Evolutionary conservation across 1,140 invertebrate species (phyloP), one percentile per base, ranked within the genome.

Genomic region (Caerostris extrusa): DNA sequence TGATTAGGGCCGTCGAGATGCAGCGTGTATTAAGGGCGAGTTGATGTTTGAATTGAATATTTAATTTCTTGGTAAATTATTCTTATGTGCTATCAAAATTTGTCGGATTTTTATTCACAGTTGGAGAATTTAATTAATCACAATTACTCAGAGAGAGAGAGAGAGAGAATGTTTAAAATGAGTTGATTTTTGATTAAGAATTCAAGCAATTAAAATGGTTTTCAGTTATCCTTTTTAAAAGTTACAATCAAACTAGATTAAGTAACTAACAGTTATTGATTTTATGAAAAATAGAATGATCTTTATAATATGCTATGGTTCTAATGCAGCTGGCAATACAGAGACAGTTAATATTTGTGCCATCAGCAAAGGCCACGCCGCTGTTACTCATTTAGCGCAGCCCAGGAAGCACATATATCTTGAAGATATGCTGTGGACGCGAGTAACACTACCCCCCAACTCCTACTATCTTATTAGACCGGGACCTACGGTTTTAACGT

Each of bases 1-100:
- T 19, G 53, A 55, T 81, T 81, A 55, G 71, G 64, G n/a, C 10
- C 34, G 71, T 81, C 19, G 34, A 53, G 71, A 81, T 5, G 7
- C 12, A 34, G 71, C 12, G 71, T 77, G 14, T 77, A 34, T 77
- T 77, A 19, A 34, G 19, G n/a, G 19, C 19, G 17, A 17, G 61
- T 17, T 64, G 61, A 10, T 17, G 7, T 64, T 10, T 64, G 34
- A 64, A 10, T 64, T 64, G 17, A 64, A 64, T 64, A 64, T 64
- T 64, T 64, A 64, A 64, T 77, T 77, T 77, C 71, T 77, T 77
- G 50, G 10, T 77, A 34, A 77, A 77, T 19, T 8, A 77, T 34
- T 10, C 71, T 34, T 34, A 34, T 34, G 34, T 34, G 34, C 34
- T 34, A 34, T 34, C 34, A 34, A 34, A 34, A 34, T 34, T 34